Base-by-base conservation (phyloP, 2,888 invertebrate genomes). In the Tryphoninae sp. region DNA sequence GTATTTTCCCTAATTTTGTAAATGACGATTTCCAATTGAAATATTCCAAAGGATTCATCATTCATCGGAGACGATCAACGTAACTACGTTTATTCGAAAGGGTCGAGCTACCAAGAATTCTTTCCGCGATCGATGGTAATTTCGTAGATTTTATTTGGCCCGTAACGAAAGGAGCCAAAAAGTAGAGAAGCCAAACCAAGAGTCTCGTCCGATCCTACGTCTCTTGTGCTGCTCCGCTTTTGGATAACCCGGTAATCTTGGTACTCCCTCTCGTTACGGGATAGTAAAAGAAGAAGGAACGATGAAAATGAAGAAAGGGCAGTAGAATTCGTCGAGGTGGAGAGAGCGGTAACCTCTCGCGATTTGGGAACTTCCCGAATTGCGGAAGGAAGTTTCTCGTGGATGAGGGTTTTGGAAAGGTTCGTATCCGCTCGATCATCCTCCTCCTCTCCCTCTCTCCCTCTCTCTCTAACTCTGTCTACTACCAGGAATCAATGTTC, bases 401-500 rank as follows among this genome's bases (percentile, higher is more conserved):
- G 45, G 76, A 62, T 53, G 69, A 77, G 42, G 42, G 42, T n/a
- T 11, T 7, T 8, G 26, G 26, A 13, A 51, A 74, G 64, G 74
- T 84, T 51, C 65, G 76, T 79, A 82, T 6, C 33, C 33, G 33
- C 33, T 33, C 33, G 33, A 33, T 33, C 33, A 33, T 6, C 33
- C 33, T 6, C 33, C 33, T 6, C 6, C 33, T 6, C 33, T 6
- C 33, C 6, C 33, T 6, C 33, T 6, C 33, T 33, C 33, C 73
- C 79, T 74, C 78, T 84, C 79, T 59, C 76, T 59, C 76, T 76
- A 68, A 33, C 33, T 33, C 33, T 33, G 33, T 33, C 33, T 33
- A 33, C 33, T 4, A 33, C 33, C 53, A 67, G 79, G 84, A 84
- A 86, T 85, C 86, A 86, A 86, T 84, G 85, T 82, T 86, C 84